A percentile compares a stretch with the other conserved stretches of the same genome.
Conservation (phyloP, 2,113 vertebrate species). For the Tichodroma muraria region DNA sequence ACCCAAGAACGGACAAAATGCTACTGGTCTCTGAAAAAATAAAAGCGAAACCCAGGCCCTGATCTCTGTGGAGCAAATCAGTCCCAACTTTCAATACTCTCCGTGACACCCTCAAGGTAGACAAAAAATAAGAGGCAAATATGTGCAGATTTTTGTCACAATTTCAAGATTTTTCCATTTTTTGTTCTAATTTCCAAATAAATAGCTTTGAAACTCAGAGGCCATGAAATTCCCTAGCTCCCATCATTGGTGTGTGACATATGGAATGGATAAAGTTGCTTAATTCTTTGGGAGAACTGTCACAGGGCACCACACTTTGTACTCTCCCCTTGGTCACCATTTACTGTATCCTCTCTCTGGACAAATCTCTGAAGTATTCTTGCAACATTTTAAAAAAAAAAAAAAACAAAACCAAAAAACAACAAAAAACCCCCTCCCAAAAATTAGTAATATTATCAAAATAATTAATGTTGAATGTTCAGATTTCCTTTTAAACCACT, state of each 20-base stretch:
- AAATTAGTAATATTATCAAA: not conserved
- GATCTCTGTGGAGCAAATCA: not conserved
- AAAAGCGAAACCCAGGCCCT: not conserved
- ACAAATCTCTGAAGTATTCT: not conserved
- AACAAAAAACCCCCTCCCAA: too few relatives aligned
- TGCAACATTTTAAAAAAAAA: not conserved
- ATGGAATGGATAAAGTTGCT: not conserved
- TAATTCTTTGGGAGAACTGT: not conserved
- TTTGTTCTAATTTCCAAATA: not conserved
- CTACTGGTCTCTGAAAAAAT: not conserved
- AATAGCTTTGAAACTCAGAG: not conserved
- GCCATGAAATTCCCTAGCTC: not conserved
- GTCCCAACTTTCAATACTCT: not conserved
- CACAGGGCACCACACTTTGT: too few relatives aligned
- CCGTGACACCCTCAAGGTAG: not conserved
- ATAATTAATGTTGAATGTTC: not conserved
- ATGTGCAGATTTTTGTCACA: not conserved
- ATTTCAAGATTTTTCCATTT: too few relatives aligned
- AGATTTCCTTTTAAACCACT: not conserved
- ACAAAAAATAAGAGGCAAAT: not conserved
- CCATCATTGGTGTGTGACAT: fast-evolving
- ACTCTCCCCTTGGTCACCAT: not conserved
- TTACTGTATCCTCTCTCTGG: not conserved
- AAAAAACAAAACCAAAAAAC: too few relatives aligned
- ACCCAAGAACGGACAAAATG: not conserved